A percentile compares a stretch with the other conserved stretches of the same genome.
Conservation (phyloP, 2,113 vertebrate species). For the Ranitomeya imitator region DNA sequence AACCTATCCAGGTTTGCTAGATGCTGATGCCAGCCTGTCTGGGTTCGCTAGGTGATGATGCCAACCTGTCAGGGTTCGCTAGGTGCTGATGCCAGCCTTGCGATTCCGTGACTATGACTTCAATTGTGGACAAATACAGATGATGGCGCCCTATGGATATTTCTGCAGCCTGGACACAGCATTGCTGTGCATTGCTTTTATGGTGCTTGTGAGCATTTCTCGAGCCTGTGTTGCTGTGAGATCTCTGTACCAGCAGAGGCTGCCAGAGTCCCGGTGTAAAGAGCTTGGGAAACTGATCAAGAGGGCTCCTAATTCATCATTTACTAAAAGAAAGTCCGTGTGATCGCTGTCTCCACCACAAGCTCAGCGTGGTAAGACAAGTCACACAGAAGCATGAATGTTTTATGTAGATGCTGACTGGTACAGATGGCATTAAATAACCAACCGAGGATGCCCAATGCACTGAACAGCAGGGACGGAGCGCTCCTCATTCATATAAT, state of each 20-base stretch:
- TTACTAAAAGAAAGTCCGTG: conserved; percentile 24
- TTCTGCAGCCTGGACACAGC: too few relatives aligned
- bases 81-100: too few relatives aligned
- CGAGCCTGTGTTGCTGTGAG: not conserved
- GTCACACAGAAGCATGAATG: not conserved
- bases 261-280: conserved; percentile 1
- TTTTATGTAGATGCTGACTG: conserved; percentile 20
- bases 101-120: too few relatives aligned
- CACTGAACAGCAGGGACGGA: not conserved
- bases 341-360: conserved; percentile 9
- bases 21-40: too few relatives aligned
- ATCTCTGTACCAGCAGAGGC: conserved; percentile 40
- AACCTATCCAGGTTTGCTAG: too few relatives aligned
- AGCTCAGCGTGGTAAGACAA: not conserved
- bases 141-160: too few relatives aligned
- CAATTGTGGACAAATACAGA: too few relatives aligned
- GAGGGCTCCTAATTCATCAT: conserved; percentile 28
- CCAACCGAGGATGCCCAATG: not conserved
- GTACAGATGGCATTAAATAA: not conserved
- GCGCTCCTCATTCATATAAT: not conserved
- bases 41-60: too few relatives aligned
- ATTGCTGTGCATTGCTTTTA: too few relatives aligned
- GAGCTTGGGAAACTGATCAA: not conserved
- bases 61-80: too few relatives aligned
- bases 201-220: too few relatives aligned